These are phyloP conservation scores for Diplazon laetatorius DNA, from an alignment of 2,888 invertebrate genomes.

Conservation along the genomic window DNA sequence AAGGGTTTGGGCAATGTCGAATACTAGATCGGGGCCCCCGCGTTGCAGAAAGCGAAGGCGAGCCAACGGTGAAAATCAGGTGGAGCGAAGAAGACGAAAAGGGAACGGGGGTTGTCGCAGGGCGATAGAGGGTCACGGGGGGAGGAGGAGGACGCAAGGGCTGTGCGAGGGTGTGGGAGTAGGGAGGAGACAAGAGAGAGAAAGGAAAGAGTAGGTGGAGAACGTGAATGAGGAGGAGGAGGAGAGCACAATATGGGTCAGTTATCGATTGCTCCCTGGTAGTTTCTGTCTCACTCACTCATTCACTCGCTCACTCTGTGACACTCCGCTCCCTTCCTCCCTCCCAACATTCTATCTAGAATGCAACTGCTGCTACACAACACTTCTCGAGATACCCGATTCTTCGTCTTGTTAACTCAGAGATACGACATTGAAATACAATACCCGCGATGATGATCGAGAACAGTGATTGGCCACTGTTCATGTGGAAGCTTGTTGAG, in stretches of 20 bases:
- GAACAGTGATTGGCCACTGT: slow-evolving; percentile 12
- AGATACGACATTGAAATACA: slow-evolving; percentile 64
- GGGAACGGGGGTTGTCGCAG: slow-evolving; percentile 15
- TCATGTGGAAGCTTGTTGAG: too few relatives aligned
- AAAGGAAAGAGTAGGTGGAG: slow-evolving; percentile 57
- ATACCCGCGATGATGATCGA: not conserved
- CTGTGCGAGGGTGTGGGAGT: slow-evolving; percentile 34
- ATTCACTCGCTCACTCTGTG: slow-evolving; percentile 34
- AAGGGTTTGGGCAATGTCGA: slow-evolving; percentile 54
- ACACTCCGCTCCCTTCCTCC: slow-evolving; percentile 68
- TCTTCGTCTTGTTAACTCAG: slow-evolving; percentile 79
- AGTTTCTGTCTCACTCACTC: slow-evolving; percentile 69
- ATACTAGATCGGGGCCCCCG: slow-evolving; percentile 50
- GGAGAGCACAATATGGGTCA: slow-evolving; percentile 79
- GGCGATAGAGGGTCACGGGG: slow-evolving; percentile 15
- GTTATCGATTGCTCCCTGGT: slow-evolving; percentile 79
- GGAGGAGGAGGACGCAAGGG: slow-evolving; percentile 15
- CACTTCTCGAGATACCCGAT: slow-evolving; percentile 62
- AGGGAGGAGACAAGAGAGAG: slow-evolving; percentile 54
- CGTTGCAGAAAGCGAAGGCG: slow-evolving; percentile 58
- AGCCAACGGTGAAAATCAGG: slow-evolving; percentile 60
- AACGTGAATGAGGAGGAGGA: slow-evolving; percentile 47
- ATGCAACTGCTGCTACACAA: slow-evolving; percentile 78
- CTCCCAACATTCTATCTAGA: too few relatives aligned
- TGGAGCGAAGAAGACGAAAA: slow-evolving; percentile 44